phyloP scores from a whole-genome alignment of 2,888 invertebrate species.

The Dysmachus trigonus region DNA sequence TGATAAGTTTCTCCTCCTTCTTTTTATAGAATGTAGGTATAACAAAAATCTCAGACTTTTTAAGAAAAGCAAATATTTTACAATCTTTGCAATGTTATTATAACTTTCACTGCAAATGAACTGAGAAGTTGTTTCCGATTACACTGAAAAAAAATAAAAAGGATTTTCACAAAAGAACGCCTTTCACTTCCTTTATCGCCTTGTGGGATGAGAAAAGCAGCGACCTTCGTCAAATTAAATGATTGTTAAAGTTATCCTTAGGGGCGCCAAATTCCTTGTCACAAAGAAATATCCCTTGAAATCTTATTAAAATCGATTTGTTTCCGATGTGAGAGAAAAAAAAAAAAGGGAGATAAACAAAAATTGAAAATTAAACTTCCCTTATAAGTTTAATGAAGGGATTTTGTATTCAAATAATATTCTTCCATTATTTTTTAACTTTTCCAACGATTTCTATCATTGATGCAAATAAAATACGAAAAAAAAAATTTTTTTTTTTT shows the following conservation, averaged over 20 bases:
- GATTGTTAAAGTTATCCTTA: not conserved
- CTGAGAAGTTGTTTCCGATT: conserved; percentile 25
- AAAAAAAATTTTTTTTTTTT: not conserved
- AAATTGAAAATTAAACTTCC: not conserved
- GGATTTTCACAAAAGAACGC: not conserved
- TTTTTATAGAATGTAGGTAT: not conserved
- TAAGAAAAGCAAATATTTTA: not conserved
- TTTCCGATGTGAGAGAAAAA: not conserved
- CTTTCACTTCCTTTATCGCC: not conserved
- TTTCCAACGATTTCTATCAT: not conserved
- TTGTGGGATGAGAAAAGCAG: not conserved
- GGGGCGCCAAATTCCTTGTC: not conserved
- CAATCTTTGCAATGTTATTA: not conserved
- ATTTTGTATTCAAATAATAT: not conserved
- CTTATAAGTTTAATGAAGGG: not conserved
- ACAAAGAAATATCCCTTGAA: not conserved
- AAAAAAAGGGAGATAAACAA: too few relatives aligned
- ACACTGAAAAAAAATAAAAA: not conserved
- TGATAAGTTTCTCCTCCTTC: not conserved
- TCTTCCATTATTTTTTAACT: not conserved
- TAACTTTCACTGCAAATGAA: not conserved
- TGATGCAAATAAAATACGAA: not conserved
- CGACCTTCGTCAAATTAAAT: not conserved
- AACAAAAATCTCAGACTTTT: not conserved
- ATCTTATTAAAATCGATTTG: not conserved